phyloP scores from a whole-genome alignment of 2,113 vertebrate species.

The Cisticola juncidis region DNA sequence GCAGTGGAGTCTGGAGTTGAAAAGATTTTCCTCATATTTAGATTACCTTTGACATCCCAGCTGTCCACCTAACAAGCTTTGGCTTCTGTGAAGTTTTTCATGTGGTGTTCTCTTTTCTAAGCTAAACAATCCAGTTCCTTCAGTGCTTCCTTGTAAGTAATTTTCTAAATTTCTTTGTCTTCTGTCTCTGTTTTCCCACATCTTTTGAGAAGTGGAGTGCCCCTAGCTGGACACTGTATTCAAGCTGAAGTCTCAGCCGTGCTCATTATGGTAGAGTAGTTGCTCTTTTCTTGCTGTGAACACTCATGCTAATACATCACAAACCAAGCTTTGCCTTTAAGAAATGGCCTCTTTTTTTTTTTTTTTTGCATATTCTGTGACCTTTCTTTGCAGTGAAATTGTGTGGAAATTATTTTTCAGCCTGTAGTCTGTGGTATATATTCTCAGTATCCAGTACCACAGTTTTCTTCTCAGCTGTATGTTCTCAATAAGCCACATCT shows the following conservation, averaged over 20 bases:
- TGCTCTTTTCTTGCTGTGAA: background rate
- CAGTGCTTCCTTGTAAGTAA: background rate
- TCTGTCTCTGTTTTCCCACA: background rate
- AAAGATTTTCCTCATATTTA: slow-evolving; percentile 28
- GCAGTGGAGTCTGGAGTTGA: slow-evolving; percentile 12
- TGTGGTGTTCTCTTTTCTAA: background rate
- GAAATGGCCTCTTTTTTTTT: background rate
- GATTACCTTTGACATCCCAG: slow-evolving; percentile 35
- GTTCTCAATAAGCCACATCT: background rate
- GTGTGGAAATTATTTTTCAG: background rate
- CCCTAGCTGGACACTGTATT: background rate
- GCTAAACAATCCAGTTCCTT: slow-evolving; percentile 30
- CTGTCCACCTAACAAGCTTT: slow-evolving; percentile 19
- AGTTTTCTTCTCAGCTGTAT: background rate
- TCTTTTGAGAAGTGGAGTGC: background rate
- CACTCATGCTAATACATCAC: background rate
- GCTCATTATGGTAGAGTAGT: background rate
- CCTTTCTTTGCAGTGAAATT: background rate
- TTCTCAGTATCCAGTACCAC: background rate
- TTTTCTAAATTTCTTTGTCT: slow-evolving; percentile 2
- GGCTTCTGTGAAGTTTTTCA: slow-evolving; percentile 22
- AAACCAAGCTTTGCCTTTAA: background rate
- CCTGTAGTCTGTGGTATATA: background rate
- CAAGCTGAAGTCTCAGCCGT: background rate
- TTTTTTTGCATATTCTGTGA: background rate